Evolutionary conservation across 2,113 vertebrate species (phyloP).

Genomic region (Mirounga angustirostris): DNA sequence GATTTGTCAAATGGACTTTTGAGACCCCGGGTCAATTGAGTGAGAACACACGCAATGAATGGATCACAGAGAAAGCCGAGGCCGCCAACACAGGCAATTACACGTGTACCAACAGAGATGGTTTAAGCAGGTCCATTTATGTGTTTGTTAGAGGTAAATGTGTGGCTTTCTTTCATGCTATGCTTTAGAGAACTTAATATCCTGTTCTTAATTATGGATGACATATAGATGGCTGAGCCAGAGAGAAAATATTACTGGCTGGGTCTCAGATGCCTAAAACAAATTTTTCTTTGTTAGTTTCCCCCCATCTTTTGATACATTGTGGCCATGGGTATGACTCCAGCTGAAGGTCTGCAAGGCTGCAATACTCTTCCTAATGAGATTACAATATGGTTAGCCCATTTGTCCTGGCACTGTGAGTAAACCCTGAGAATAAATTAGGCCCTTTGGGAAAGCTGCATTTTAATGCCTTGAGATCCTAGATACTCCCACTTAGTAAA

Average conservation of each 20-base stretch:
- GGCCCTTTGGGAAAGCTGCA: conserved; percentile 55
- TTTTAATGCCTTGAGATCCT: conserved; percentile 72
- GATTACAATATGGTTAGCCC: conserved; percentile 28
- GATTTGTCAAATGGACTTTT: conserved; percentile 86
- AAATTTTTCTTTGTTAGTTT: background rate
- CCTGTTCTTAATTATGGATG: conserved; percentile 32
- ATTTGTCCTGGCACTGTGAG: conserved; percentile 50
- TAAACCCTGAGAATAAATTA: conserved; percentile 66
- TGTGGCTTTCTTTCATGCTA: background rate
- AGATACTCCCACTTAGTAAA: conserved; percentile 69
- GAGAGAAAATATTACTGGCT: background rate
- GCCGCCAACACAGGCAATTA: conserved; percentile 90
- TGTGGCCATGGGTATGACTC: background rate
- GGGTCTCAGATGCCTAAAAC: background rate
- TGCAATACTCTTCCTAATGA: conserved; percentile 38
- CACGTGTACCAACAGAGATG: conserved; percentile 89
- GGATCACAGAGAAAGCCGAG: conserved; percentile 79
- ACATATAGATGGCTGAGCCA: background rate
- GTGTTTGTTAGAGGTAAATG: conserved; percentile 96
- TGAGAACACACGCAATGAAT: conserved; percentile 72
- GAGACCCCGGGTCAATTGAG: conserved; percentile 61
- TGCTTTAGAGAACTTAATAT: background rate
- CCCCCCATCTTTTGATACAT: background rate
- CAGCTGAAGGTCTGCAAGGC: background rate
- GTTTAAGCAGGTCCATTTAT: conserved; percentile 90